phyloP scores from a whole-genome alignment of 2,113 vertebrate species.

The Alouatta palliata region DNA sequence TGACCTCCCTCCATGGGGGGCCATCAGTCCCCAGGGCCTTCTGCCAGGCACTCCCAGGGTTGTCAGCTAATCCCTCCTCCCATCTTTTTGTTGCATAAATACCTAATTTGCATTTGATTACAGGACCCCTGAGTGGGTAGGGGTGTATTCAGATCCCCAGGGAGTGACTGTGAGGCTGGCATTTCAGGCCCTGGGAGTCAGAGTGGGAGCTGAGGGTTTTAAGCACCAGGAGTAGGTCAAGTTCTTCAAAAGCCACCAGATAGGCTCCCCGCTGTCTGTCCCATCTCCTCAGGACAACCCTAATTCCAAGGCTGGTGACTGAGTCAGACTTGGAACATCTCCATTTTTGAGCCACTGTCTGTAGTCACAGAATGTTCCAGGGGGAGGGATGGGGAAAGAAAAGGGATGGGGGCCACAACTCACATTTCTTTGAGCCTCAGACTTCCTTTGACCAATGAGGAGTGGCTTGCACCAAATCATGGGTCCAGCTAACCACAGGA shows the following conservation, averaged over 20 bases:
- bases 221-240: not conserved
- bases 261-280: not conserved
- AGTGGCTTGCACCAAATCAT: not conserved
- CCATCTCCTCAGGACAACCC: not conserved
- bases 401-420: not conserved
- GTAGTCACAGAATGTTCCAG: not conserved
- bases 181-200: not conserved
- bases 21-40: constrained; percentile 31
- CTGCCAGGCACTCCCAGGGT: not conserved
- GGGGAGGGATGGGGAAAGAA: too few relatives aligned
- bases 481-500: not conserved
- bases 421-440: not conserved
- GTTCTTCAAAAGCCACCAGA: constrained; percentile 3
- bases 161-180: not conserved
- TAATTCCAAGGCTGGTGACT: not conserved
- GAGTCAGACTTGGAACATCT: not conserved
- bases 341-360: not conserved
- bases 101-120: constrained; percentile 58
- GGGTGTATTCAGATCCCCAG: not conserved
- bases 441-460: not conserved
- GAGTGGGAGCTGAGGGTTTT: not conserved
- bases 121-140: not conserved
- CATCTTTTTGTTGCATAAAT: not conserved
- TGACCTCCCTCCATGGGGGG: not conserved
- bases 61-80: constrained; percentile 19